Evolutionary conservation across 2,113 vertebrate genomes (phyloP).

Genomic region (Sander vitreus): DNA sequence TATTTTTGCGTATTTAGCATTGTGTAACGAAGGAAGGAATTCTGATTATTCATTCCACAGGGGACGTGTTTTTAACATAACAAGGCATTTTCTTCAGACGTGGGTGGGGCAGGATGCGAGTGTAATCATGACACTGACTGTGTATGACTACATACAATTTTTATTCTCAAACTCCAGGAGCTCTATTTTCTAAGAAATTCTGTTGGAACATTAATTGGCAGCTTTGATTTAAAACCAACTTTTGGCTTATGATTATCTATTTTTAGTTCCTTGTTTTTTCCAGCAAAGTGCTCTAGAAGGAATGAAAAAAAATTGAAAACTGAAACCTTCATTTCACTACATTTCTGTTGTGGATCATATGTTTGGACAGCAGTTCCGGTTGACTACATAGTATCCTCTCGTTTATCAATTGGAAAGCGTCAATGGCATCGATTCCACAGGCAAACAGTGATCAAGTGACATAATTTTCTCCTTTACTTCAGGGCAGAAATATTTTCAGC

Average conservation of each 20-base stretch:
- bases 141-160: background rate
- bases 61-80: constrained; percentile 65
- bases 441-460: constrained; percentile 59
- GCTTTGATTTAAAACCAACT: constrained; percentile 19
- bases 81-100: constrained; percentile 33
- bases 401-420: constrained; percentile 33
- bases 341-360: constrained; percentile 43
- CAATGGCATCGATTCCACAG: constrained; percentile 44
- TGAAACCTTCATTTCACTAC: constrained; percentile 30
- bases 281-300: background rate
- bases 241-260: background rate
- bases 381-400: constrained; percentile 21
- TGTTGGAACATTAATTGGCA: background rate
- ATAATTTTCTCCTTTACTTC: constrained; percentile 25
- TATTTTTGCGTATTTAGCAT: constrained; percentile 74
- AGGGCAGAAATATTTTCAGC: constrained; percentile 39
- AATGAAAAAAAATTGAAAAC: constrained; percentile 36
- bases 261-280: background rate
- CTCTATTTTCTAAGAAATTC: background rate
- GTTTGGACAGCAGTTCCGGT: constrained; percentile 37
- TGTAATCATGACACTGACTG: constrained; percentile 14
- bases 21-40: constrained; percentile 65
- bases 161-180: background rate
- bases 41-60: constrained; percentile 61
- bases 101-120: constrained; percentile 56